These are phyloP conservation scores for Romanogobio albipinnatus DNA, from an alignment of 2,113 vertebrate species.

Conservation along the genomic window DNA sequence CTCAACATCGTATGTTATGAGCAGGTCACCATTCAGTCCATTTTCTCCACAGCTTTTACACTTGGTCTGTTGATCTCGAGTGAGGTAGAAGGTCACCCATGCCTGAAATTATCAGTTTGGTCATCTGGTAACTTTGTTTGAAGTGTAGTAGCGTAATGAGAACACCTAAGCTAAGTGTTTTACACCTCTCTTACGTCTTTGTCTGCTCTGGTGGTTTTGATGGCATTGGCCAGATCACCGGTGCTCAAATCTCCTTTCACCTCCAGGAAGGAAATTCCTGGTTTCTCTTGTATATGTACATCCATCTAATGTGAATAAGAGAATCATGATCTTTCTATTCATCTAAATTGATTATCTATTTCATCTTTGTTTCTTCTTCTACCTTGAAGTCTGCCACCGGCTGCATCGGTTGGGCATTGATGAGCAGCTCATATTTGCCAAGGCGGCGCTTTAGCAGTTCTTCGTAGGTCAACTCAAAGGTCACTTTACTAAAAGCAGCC, in stretches of 20 bases:
- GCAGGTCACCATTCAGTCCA: constrained; percentile 86
- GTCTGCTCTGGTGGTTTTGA: constrained; percentile 77
- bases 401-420: constrained; percentile 88
- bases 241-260: constrained; percentile 82
- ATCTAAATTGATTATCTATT: no score
- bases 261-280: constrained; percentile 82
- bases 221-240: constrained; percentile 73
- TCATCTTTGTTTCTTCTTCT: not conserved
- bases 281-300: constrained; percentile 84
- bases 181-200: constrained; percentile 76
- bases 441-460: constrained; percentile 86
- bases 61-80: constrained; percentile 81
- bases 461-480: constrained; percentile 90
- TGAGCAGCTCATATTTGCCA: constrained; percentile 86
- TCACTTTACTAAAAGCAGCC: constrained; percentile 85
- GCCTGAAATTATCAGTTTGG: constrained; percentile 71
- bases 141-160: not conserved
- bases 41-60: constrained; percentile 80
- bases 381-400: constrained; percentile 89
- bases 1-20: constrained; percentile 86
- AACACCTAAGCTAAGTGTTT: not conserved
- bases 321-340: not conserved
- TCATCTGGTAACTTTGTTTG: not conserved
- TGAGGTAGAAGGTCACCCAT: constrained; percentile 84
- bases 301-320: constrained; percentile 75